A percentile compares a stretch with the other conserved stretches of the same genome.
Conservation (phyloP, 2,888 invertebrate species). For the Oxycera nigricornis region DNA sequence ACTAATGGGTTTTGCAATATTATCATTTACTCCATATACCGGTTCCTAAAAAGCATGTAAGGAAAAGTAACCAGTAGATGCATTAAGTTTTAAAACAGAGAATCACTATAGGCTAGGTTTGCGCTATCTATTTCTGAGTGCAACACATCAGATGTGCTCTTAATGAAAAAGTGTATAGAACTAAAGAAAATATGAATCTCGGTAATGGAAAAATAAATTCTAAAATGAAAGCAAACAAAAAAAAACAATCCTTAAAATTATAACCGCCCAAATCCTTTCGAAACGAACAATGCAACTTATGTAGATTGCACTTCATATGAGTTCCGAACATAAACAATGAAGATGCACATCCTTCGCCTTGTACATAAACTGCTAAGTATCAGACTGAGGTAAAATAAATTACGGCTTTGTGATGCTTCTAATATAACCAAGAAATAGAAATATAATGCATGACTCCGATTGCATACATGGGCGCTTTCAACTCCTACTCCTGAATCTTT, state of each 20-base stretch:
- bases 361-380: constrained; percentile 8
- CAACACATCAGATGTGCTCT: not conserved
- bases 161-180: constrained; percentile 11
- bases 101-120: not conserved
- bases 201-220: not conserved
- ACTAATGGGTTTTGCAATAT: no score
- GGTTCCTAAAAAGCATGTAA: no score
- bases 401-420: constrained; percentile 22
- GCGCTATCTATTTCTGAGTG: no score
- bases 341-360: constrained; percentile 4
- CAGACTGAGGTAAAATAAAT: constrained; percentile 9
- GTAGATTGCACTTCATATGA: constrained; percentile 1
- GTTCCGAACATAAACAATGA: constrained; percentile 1
- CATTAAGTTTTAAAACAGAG: not conserved
- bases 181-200: constrained; percentile 4
- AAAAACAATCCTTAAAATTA: constrained; percentile 30
- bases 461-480: not conserved
- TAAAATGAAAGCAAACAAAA: not conserved
- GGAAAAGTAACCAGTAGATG: no score
- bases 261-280: constrained; percentile 22
- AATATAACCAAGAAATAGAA: constrained; percentile 18
- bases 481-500: constrained; percentile 15
- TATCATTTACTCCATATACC: no score
- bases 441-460: constrained; percentile 9
- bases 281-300: not conserved